Percentiles rank a stretch among this genome's conserved stretches.
phyloP scores from a whole-genome alignment of 1,140 invertebrate species.

The Batillaria attramentaria region DNA sequence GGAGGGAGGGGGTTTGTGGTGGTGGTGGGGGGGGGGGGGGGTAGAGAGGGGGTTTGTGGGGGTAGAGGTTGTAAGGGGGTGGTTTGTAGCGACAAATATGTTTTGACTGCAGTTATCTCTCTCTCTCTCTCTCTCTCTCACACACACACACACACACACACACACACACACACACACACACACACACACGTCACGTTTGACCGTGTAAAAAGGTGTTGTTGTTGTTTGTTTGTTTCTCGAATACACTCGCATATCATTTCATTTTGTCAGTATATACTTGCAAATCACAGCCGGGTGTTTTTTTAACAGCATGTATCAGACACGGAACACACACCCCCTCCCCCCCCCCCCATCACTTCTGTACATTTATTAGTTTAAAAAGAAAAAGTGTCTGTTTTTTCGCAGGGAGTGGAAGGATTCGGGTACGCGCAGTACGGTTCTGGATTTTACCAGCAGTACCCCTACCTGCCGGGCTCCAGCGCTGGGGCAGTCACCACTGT shows the following conservation, averaged over 20 bases:
- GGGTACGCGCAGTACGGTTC: slow-evolving; percentile 8
- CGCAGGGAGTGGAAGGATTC: slow-evolving; percentile 37
- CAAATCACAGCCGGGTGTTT: neutral
- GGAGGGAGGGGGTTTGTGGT: neutral
- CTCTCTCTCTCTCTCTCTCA: neutral
- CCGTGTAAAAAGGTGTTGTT: neutral
- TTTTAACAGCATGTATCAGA: neutral
- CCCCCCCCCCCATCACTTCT: neutral
- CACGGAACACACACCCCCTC: neutral
- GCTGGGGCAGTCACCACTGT: slow-evolving; percentile 37
- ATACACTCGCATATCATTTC: neutral
- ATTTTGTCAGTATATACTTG: neutral
- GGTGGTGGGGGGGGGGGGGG: neutral
- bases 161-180: neutral
- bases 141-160: neutral
- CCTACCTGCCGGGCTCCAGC: slow-evolving; percentile 46
- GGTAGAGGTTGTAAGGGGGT: neutral
- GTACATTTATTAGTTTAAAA: too few species aligned
- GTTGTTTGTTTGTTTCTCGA: neutral
- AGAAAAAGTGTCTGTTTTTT: neutral
- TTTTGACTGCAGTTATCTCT: neutral
- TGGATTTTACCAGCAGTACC: slow-evolving; percentile 40
- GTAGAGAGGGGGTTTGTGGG: neutral
- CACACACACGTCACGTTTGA: neutral
- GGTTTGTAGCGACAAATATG: neutral